Base-by-base conservation (phyloP, 2,888 invertebrate genomes). In the Brassicogethes aeneus region DNA sequence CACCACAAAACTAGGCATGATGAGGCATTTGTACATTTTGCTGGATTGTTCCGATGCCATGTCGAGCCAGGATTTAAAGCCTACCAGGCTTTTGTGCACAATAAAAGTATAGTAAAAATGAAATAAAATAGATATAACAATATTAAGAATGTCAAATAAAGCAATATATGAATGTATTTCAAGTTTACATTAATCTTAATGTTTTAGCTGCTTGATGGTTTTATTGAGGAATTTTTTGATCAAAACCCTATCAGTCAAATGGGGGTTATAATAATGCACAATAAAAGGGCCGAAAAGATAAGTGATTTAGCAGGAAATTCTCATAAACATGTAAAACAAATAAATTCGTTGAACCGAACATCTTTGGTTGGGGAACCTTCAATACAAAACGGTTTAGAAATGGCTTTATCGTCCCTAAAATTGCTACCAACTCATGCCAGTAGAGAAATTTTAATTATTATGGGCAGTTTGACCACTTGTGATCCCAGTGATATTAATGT, bases 241-340 rank as follows among this genome's bases (percentile, higher is more conserved):
- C 94, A 96, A 67, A 99, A 99, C 70, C 99, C 99, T 7, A 87
- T 99, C 39, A 95, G 96, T 62, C 99, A 99, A 68, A 71, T 99
- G 49, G 97, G 97, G 15, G 72, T 99, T 29, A 85, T 99, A 48
- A 74, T 82, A 7, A 85, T 94, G 60, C 85, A 86, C 59, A 94
- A 94, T 62, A 97, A 97, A 68, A 75, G 93, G 52, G 93, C 95
- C 1, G 96, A 97, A 61, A 91, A 86, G 69, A 70, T 95, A 2
- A 85, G 88, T 34, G 93, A 95, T 51, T 71, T 99, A 29, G 86
- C 90, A 45, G 96, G 96, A 54, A 88, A 87, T 64, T 72, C 81
- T 2, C 79, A 83, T 44, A 85, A 88, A 64, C 89, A 90, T 57
- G 69, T 86, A 0, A 85, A 85, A 67, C 80, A 76, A 33, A 63